A percentile compares a stretch with the other conserved stretches of the same genome.
These are phyloP conservation scores for Reticulitermes lucifugus DNA, from an alignment of 2,888 invertebrate genomes.

Conservation along the genomic window DNA sequence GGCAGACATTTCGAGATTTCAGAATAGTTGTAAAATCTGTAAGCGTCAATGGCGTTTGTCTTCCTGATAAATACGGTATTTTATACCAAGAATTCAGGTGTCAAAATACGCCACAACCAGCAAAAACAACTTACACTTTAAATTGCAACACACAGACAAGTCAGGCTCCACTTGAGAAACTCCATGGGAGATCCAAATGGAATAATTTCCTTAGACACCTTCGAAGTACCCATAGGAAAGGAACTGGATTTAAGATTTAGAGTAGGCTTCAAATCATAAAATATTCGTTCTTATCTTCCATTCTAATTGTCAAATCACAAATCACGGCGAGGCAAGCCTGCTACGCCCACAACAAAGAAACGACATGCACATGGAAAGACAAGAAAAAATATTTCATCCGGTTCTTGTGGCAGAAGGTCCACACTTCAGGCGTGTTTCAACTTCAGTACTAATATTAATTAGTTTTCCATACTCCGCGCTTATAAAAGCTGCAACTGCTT, in stretches of 20 bases:
- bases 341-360: conserved; percentile 36
- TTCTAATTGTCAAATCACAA: conserved; percentile 44
- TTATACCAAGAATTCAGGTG: background rate
- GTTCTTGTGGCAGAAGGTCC: conserved; percentile 24
- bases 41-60: conserved; percentile 1
- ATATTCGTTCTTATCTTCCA: conserved; percentile 43
- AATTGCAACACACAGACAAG: background rate
- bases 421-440: conserved; percentile 5
- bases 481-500: background rate
- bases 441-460: conserved; percentile 35
- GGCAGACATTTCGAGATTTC: background rate
- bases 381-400: conserved; percentile 4
- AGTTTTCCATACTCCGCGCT: conserved; percentile 17
- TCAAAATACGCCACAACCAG: background rate
- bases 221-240: conserved; percentile 17
- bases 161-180: background rate
- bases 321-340: conserved; percentile 40
- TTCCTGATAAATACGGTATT: conserved; percentile 13
- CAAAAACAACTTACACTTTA: conserved; percentile 29
- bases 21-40: conserved; percentile 21
- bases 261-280: conserved; percentile 36
- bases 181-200: conserved; percentile 4
- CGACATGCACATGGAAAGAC: conserved; percentile 9
- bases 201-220: conserved; percentile 12
- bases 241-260: conserved; percentile 38